These are phyloP conservation scores for Mobula birostris DNA, from an alignment of 2,113 vertebrate genomes.

Conservation along the genomic window DNA sequence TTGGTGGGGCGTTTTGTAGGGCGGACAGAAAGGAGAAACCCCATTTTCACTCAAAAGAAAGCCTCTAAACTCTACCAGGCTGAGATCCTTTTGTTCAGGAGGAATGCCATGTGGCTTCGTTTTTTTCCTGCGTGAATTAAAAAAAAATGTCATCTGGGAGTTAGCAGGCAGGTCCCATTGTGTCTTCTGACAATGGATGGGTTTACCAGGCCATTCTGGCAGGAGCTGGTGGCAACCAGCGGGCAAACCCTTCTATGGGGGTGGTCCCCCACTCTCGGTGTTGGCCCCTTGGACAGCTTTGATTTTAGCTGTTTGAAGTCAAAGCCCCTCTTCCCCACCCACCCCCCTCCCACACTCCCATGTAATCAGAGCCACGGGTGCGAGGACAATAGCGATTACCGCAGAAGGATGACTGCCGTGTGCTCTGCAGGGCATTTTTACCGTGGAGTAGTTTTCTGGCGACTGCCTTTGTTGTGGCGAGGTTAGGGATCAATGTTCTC, in stretches of 20 bases:
- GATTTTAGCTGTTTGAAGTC: background rate
- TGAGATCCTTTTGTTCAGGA: background rate
- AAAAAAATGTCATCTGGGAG: background rate
- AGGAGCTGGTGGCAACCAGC: background rate
- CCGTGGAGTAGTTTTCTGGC: background rate
- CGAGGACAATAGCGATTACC: constrained; percentile 24
- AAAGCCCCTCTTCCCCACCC: background rate
- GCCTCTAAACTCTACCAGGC: background rate
- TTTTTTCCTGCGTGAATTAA: background rate
- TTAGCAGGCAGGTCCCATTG: background rate
- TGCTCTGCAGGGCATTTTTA: background rate
- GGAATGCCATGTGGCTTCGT: background rate
- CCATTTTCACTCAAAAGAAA: background rate
- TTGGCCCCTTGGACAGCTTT: background rate
- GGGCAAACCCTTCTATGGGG: background rate
- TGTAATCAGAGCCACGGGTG: background rate
- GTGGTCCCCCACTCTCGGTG: background rate
- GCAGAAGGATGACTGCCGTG: background rate
- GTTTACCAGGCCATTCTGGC: background rate
- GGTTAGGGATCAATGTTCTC: background rate
- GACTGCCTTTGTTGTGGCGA: background rate
- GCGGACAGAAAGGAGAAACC: background rate
- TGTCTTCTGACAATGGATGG: background rate
- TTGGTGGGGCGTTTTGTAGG: background rate
- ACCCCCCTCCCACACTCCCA: background rate